Evolutionary conservation across 2,113 vertebrate species (phyloP), one percentile per base, ranked within the genome.

Genomic region (Phodopus roborovskii): DNA sequence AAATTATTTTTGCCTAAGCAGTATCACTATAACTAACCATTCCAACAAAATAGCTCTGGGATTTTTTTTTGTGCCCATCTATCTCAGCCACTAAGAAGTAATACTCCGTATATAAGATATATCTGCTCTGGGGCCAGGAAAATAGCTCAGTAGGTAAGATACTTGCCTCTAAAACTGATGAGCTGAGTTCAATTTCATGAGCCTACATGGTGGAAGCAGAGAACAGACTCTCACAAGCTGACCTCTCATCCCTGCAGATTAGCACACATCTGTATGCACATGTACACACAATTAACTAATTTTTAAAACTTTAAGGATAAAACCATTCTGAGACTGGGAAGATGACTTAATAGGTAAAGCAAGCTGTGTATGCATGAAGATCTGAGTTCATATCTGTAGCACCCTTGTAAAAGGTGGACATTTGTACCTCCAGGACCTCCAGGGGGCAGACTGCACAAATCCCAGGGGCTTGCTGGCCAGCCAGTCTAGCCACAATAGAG

Each of bases 21-120:
- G 45, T 48, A 68, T 58, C 64, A 84, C 15, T 45, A 36, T 73
- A 71, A 9, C 58, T 86, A 86, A 19, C 2, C n/a, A 48, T 58
- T 88, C 86, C 75, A 81, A 93, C 24, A 64, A 83, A 84, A 78
- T 16, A 81, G 20, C 4, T 74, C 58, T 75, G 22, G 24, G 20
- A 56, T 75, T 50, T 39, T 84, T 84, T 96, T 93, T 82, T 62
- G 11, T 5, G 5, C 39, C 58, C 22, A 56, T 68, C 24, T 15
- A 83, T 82, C 74, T 78, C 45, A 78, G 68, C 15, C 79, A 79
- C 60, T 81, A 81, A 66, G 75, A 85, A 96, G 83, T 88, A 78
- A 84, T 28, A 39, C 64, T 82, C 2, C 10, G 15, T 58, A 53
- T 58, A 53, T 6, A 39, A 60, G 36, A 22, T 84, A 16, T 83